phyloP scores from a whole-genome alignment of 2,888 invertebrate genomes.

The Xestia rhomboidea region DNA sequence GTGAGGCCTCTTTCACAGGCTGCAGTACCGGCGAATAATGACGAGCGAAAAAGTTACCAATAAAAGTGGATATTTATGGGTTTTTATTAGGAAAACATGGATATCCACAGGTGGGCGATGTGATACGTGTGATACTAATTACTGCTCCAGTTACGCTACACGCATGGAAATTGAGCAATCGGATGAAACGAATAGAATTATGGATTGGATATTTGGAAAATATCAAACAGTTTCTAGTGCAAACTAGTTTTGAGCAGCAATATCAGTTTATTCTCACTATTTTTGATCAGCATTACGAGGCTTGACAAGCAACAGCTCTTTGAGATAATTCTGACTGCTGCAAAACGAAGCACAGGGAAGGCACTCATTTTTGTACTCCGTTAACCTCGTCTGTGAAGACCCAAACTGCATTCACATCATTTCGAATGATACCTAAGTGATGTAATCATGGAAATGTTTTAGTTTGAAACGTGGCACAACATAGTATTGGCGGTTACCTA shows the following conservation, averaged over 20 bases:
- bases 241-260: not conserved
- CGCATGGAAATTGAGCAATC: slow-evolving; percentile 27
- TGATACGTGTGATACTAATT: slow-evolving; percentile 42
- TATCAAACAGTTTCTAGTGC: not conserved
- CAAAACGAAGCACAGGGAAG: not conserved
- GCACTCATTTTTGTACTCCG: not conserved
- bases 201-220: slow-evolving; percentile 4
- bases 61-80: slow-evolving; percentile 68
- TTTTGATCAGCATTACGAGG: not conserved
- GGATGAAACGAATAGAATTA: slow-evolving; percentile 27
- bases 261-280: not conserved
- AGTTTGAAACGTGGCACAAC: slow-evolving; percentile 27
- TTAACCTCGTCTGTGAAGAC: not conserved
- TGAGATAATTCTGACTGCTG: not conserved
- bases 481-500: slow-evolving; percentile 52
- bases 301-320: not conserved
- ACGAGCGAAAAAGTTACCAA: slow-evolving; percentile 68
- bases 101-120: slow-evolving; percentile 54
- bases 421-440: slow-evolving; percentile 17
- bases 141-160: slow-evolving; percentile 21
- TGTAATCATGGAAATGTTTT: slow-evolving; percentile 23
- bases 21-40: slow-evolving; percentile 67
- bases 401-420: slow-evolving; percentile 4
- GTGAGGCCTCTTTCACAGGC: slow-evolving; percentile 76
- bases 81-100: slow-evolving; percentile 56